Base-by-base conservation (phyloP, 2,888 invertebrate species). In the Eristalinus aeneus region DNA sequence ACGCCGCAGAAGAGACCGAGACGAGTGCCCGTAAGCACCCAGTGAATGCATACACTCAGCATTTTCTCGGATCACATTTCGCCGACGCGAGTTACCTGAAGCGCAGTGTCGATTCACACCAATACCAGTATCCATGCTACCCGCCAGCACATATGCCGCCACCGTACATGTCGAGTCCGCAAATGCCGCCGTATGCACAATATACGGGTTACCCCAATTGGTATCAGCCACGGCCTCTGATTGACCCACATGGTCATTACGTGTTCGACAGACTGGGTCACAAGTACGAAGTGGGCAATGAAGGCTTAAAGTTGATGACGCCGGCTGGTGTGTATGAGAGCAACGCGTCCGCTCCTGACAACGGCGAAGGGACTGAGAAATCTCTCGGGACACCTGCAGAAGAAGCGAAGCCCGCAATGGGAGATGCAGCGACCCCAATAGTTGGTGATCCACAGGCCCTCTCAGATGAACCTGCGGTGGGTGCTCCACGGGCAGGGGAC, bases 211-310 rank as follows among this genome's bases (percentile, higher is more conserved):
- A 88, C 85, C 88, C 88, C 81, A 75, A 81, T 88, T 87, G 81
- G 76, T 67, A 58, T 34, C 60, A 73, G 54, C 69, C 87, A 53
- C 88, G 74, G 56, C 73, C 78, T 46, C 71, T 78, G 31, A 83
- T 76, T 23, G 76, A 83, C 68, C 63, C 73, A 89, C 20, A 63
- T 89, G 64, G 67, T n/a, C 39, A 63, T 60, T 89, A 89, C 79
- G 89, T 88, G n/a, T 89, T 84, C 69, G 89, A 90, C 68, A 78
- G 88, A 34, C 86, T 90, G 34, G 90, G 90, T 34, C 91, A 90
- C 83, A 90, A 89, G 87, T 92, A 90, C 71, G 88, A 91, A 69
- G 89, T 89, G 69, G 90, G 90, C 16, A 90, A 91, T 56, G 89
- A 89, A 2, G 89, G 89, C 20, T 72, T 91, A 71, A 88, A 89